These are phyloP conservation scores for Lerema accius DNA, from an alignment of 1,140 invertebrate species.

Conservation along the genomic window DNA sequence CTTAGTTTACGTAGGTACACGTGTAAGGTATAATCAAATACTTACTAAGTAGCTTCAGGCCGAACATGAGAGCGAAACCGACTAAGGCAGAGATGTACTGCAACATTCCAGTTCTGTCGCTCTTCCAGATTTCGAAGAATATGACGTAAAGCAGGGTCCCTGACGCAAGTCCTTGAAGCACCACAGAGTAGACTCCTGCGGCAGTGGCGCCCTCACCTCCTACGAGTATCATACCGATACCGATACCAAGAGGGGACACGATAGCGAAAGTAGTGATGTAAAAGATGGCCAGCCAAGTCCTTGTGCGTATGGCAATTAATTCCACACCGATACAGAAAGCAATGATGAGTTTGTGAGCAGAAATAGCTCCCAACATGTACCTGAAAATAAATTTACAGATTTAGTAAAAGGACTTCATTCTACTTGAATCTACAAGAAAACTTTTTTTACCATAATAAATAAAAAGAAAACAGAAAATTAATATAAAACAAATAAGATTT, in stretches of 20 bases:
- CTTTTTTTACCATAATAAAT: too few relatives aligned
- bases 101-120: constrained; percentile 88
- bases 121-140: constrained; percentile 94
- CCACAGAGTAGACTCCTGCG: constrained; percentile 84
- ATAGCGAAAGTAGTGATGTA: constrained; percentile 91
- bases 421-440: too few relatives aligned
- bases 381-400: too few relatives aligned
- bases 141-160: constrained; percentile 95
- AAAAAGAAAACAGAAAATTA: too few relatives aligned
- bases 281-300: constrained; percentile 83
- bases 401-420: too few relatives aligned
- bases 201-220: constrained; percentile 81
- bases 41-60: constrained; percentile 90
- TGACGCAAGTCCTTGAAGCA: constrained; percentile 92
- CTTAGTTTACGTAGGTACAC: too few relatives aligned
- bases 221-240: constrained; percentile 86
- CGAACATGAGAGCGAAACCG: constrained; percentile 91
- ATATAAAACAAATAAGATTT: too few relatives aligned
- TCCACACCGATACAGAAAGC: constrained; percentile 94
- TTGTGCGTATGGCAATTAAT: constrained; percentile 87
- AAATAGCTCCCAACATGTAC: constrained; percentile 92
- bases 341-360: constrained; percentile 95
- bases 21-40: too few relatives aligned
- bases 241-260: constrained; percentile 91
- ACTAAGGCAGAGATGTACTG: constrained; percentile 88